Conservation (phyloP, 1,140 invertebrate genomes). For the Spodoptera litura region DNA sequence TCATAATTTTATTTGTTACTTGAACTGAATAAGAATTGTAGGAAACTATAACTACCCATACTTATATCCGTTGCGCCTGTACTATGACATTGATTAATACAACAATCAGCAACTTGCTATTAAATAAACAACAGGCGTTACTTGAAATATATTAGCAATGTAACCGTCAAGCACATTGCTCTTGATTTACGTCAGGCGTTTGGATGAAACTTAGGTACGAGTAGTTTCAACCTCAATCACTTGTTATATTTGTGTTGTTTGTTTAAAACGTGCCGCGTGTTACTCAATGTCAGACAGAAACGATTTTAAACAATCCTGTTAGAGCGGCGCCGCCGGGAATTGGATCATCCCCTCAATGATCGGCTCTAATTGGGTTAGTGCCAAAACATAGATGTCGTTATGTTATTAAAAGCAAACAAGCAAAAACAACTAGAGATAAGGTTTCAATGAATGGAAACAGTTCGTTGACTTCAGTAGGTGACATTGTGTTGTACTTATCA, state of each 20-base stretch:
- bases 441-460: not conserved
- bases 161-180: not conserved
- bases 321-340: constrained; percentile 6
- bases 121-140: not conserved
- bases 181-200: not conserved
- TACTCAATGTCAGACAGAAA: constrained; percentile 23
- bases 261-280: not conserved
- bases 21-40: too few species aligned
- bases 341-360: constrained; percentile 33
- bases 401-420: too few species aligned
- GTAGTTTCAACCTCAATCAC: not conserved
- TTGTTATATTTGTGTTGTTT: not conserved
- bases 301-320: constrained; percentile 3
- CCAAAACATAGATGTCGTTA: not conserved
- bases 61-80: not conserved
- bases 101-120: not conserved
- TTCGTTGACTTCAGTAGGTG: not conserved
- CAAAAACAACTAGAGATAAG: not conserved
- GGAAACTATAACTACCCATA: too few species aligned
- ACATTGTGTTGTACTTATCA: too few species aligned
- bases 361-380: constrained; percentile 33
- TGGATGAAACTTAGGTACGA: not conserved
- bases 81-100: not conserved
- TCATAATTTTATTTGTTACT: too few species aligned
- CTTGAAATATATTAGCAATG: not conserved